Evolutionary conservation across 2,113 vertebrate species (phyloP).

Genomic region (Rhea americana): DNA sequence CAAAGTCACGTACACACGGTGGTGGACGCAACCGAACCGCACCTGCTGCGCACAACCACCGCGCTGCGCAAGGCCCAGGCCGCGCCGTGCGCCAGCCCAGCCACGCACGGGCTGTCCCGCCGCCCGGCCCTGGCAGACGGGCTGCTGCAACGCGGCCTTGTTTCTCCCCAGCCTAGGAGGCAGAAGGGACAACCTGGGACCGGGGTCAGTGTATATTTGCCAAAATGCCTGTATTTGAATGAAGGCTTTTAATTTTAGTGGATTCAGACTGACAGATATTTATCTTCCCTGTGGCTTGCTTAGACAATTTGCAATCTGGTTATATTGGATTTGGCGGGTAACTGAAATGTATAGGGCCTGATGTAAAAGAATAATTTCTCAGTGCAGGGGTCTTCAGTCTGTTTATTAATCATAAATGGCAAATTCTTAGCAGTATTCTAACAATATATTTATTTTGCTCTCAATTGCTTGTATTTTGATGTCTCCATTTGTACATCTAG

Average conservation of each 20-base stretch:
- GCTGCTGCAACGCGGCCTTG: not conserved
- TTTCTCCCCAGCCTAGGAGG: not conserved
- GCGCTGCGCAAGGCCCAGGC: not conserved
- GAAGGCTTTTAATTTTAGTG: not conserved
- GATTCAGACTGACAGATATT: not conserved
- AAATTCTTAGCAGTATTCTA: not conserved
- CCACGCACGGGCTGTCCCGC: not conserved
- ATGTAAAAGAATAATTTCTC: not conserved
- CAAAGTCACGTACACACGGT: not conserved
- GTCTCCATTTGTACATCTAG: not conserved
- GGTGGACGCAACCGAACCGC: not conserved
- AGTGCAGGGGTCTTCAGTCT: not conserved
- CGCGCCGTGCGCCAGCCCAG: too few species aligned
- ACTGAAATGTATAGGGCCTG: not conserved
- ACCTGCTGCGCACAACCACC: rapidly evolving
- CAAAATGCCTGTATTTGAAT: not conserved
- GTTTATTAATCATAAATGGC: not conserved
- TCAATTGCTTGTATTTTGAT: not conserved
- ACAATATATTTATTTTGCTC: not conserved
- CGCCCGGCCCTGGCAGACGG: rapidly evolving
- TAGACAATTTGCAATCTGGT: not conserved
- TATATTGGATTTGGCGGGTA: not conserved
- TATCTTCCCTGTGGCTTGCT: not conserved
- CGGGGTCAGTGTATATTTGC: rapidly evolving
- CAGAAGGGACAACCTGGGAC: not conserved